Conservation (phyloP, 92 coral and sea anemone genomes). For the Paramuricea clavata region DNA sequence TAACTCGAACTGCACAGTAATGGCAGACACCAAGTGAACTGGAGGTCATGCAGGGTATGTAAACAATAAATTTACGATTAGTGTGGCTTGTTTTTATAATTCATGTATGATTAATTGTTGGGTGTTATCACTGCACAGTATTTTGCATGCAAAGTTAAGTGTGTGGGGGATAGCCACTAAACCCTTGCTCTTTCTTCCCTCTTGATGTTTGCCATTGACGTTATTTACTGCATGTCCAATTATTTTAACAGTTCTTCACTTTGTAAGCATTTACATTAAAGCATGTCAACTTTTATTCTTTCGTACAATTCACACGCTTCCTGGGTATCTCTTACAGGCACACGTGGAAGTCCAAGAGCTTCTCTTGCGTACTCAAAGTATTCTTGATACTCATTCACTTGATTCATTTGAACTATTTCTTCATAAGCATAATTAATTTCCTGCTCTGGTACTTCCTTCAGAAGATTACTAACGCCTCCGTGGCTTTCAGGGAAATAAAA, state of each 20-base stretch:
- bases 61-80: too few relatives aligned
- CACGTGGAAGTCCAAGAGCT: constrained; percentile 41
- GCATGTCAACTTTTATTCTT: too few relatives aligned
- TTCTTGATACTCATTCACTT: constrained; percentile 63
- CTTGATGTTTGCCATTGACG: constrained; percentile 22
- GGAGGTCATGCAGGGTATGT: too few relatives aligned
- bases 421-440: constrained; percentile 56
- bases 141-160: too few relatives aligned
- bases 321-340: constrained; percentile 42
- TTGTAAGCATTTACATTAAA: too few relatives aligned
- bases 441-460: constrained; percentile 40
- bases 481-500: constrained; percentile 68
- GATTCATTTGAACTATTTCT: constrained; percentile 46
- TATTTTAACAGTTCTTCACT: too few relatives aligned
- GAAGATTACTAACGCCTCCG: constrained; percentile 64
- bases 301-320: constrained; percentile 38
- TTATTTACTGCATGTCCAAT: too few relatives aligned
- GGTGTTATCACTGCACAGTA: too few relatives aligned
- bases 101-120: too few relatives aligned
- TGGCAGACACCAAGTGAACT: too few relatives aligned
- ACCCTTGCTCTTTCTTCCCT: not conserved
- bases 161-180: not conserved
- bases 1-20: too few relatives aligned
- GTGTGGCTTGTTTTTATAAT: too few relatives aligned
- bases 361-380: constrained; percentile 78